Evolutionary conservation across 2,797 vertebrate genomes (phyloP).

Genomic region (Pseudocheirus occidentalis): DNA sequence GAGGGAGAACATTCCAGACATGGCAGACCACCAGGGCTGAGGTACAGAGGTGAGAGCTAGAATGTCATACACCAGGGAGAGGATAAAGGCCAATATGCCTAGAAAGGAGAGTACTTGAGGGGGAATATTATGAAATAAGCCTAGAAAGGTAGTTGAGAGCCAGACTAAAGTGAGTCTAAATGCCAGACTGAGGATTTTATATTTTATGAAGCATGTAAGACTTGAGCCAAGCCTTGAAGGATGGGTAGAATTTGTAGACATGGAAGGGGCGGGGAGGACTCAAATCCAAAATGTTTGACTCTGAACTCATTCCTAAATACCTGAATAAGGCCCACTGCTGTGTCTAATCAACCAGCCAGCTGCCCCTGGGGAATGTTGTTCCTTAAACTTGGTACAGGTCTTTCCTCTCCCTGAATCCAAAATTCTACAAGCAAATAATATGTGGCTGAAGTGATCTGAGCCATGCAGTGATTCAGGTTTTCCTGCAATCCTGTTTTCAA

Average conservation of each 20-base stretch:
- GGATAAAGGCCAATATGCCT: not conserved
- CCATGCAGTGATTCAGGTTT: constrained; percentile 39
- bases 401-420: constrained; percentile 27
- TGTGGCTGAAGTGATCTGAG: not conserved
- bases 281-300: not conserved
- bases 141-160: not conserved
- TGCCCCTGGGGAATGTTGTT: not conserved
- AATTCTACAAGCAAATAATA: constrained; percentile 25
- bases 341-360: not conserved
- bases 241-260: not conserved
- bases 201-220: not conserved
- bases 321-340: not conserved
- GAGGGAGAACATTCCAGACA: not conserved
- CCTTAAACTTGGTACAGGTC: constrained; percentile 17
- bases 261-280: not conserved
- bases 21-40: not conserved
- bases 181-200: not conserved
- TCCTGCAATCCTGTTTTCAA: constrained; percentile 12
- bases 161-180: not conserved
- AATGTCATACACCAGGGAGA: not conserved
- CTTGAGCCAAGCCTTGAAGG: not conserved
- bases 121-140: not conserved
- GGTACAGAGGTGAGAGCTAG: not conserved
- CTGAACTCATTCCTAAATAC: not conserved
- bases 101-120: not conserved